Conservation (phyloP, 2,113 vertebrate species). For the Phaetusa simplex region DNA sequence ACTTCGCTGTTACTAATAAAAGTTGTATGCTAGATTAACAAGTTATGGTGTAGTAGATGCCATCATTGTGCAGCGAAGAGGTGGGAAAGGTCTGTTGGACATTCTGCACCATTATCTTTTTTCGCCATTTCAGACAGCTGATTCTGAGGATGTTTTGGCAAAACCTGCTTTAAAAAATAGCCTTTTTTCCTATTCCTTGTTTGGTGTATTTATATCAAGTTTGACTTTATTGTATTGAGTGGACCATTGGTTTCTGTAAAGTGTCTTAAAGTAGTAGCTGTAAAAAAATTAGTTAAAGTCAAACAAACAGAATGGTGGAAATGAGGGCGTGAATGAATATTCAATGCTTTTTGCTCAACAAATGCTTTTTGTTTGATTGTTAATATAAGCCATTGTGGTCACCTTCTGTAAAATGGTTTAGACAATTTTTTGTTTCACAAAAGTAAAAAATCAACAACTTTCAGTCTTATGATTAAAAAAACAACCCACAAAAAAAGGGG, state of each 20-base stretch:
- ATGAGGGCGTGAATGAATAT: not conserved
- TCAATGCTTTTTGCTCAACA: not conserved
- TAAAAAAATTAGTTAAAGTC: not conserved
- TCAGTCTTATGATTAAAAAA: not conserved
- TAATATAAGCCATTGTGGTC: not conserved
- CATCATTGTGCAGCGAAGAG: not conserved
- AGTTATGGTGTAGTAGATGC: not conserved
- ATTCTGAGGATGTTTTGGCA: not conserved
- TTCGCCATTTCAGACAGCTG: not conserved
- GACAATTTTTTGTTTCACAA: not conserved
- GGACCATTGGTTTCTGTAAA: not conserved
- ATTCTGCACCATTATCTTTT: not conserved
- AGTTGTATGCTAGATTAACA: not conserved
- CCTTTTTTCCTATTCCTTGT: not conserved
- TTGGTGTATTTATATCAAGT: not conserved
- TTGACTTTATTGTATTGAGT: not conserved
- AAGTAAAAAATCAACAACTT: not conserved
- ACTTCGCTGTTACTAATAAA: not conserved
- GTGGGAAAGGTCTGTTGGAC: not conserved
- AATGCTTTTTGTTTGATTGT: not conserved
- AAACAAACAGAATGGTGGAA: not conserved
- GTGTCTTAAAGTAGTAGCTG: not conserved
- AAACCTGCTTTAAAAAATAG: not conserved
- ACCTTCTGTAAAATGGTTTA: not conserved
- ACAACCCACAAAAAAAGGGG: not conserved